Evolutionary conservation across 2,113 vertebrate genomes (phyloP).

Genomic region (Notechis scutatus): DNA sequence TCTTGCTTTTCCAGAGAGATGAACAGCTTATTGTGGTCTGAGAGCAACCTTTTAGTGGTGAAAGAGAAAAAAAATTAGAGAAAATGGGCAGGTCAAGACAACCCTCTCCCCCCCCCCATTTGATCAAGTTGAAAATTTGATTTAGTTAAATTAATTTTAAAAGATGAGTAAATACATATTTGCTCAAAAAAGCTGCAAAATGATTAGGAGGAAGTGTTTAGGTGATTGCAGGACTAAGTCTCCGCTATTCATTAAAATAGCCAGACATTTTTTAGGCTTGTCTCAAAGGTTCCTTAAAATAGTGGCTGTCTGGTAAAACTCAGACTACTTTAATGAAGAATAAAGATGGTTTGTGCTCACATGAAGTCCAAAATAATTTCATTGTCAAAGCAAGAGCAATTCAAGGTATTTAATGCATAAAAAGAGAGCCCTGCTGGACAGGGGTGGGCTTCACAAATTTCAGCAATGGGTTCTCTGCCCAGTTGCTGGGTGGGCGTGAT

Average conservation of each 20-base stretch:
- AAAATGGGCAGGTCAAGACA: background rate
- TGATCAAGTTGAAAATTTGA: background rate
- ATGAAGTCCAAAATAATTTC: background rate
- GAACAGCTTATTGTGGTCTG: background rate
- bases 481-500: no score
- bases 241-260: background rate
- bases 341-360: background rate
- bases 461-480: no score
- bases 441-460: no score
- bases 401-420: background rate
- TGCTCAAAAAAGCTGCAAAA: background rate
- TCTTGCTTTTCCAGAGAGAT: background rate
- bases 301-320: background rate
- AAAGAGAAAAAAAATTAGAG: background rate
- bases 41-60: background rate
- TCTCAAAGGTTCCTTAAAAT: background rate
- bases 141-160: background rate
- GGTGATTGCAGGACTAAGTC: background rate
- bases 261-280: background rate
- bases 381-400: background rate
- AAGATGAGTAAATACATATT: background rate
- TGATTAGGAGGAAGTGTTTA: background rate
- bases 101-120: background rate
- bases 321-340: background rate
- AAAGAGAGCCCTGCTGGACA: background rate